Evolutionary conservation across 2,797 vertebrate species (phyloP), one percentile per base, ranked within the genome.

Genomic region (Melanotaenia boesemani): DNA sequence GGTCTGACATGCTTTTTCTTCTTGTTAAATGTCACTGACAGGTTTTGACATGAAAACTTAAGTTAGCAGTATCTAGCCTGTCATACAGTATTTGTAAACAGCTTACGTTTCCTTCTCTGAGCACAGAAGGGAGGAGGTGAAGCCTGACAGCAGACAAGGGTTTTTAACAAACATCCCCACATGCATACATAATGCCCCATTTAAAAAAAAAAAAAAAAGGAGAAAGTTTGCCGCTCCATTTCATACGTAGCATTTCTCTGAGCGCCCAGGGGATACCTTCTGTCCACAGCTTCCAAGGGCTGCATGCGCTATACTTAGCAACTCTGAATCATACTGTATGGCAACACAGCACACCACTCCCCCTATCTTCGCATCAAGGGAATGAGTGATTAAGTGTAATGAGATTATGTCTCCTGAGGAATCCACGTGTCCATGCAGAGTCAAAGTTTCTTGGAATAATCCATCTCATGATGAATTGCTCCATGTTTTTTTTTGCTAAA

Each of bases 21-120:
- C 86, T 77, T 88, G 91, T 91, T 94, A 96, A 96, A 96, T 95
- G 93, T 94, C 94, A 94, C 89, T 95, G 95, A 93, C 94, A 93
- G 88, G 93, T 95, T 95, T 92, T 91, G 91, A 91, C 91, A 89
- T 91, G 89, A 91, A 94, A 96, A 95, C 94, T 93, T 89, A 95
- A 94, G 84, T 94, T 93, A 94, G 92, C 95, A 90, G 93, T 94
- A 93, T 85, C 94, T 84, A 83, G 90, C 67, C 89, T 96, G 95
- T 96, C 95, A 95, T 90, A 84, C 85, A 90, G 76, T 91, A 92
- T 96, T 92, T 95, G 89, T 93, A 95, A 96, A 93, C 92, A 92
- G 77, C 90, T 92, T 91, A 93, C 85, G 86, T 92, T 93, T 94
- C 88, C 89, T 72, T 79, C 88, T 88, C 84, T 58, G 75, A 77